Base-by-base conservation (phyloP, 1,140 invertebrate genomes). In the Temnothorax longispinosus region DNA sequence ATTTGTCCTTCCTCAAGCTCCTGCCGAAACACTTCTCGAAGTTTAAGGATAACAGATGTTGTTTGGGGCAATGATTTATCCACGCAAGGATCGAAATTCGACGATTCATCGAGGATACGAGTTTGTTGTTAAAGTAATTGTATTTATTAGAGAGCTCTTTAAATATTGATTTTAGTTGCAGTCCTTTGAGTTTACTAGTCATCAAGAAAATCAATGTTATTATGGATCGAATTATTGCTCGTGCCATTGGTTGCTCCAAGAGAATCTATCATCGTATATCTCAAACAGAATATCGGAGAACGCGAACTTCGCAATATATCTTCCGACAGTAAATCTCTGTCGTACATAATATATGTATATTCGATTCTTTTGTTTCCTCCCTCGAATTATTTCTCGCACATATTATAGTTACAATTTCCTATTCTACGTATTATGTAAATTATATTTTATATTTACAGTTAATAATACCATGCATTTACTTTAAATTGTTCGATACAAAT, bases 221-320 rank as follows among this genome's bases (percentile, higher is more conserved):
- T 38, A 67, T 35, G 50, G 58, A 67, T 38, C 32, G 21, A 69
- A 69, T 69, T 69, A 69, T 80, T 80, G 10, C 47, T 54, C 13
- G n/a, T 13, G 32, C 10, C 47, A 52, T 69, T 54, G 64, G 62
- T 27, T 69, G n/a, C 35, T 54, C 2, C 77, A 52, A 67, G n/a
- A 44, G 6, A 60, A 32, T 50, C 7, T 41, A 67, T 32, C 44
- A 15, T 67, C n/a, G 21, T 80, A 67, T 67, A 41, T 27, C 13
- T 80, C 2, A 18, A 2, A 80, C 13, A 41, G 32, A 69, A 80
- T 80, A 80, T 80, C 13, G n/a, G 44, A 52, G 13, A 80, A 54
- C n/a, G 13, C 21, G 15, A 77, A 69, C 13, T 69, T 64, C 4
- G n/a, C 62, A 47, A 67, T 69, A 69, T 52, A 52, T 35, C 50